Evolutionary conservation across 1,140 invertebrate species (phyloP), one percentile per base, ranked within the genome.

Genomic region (Drosophila virilis): DNA sequence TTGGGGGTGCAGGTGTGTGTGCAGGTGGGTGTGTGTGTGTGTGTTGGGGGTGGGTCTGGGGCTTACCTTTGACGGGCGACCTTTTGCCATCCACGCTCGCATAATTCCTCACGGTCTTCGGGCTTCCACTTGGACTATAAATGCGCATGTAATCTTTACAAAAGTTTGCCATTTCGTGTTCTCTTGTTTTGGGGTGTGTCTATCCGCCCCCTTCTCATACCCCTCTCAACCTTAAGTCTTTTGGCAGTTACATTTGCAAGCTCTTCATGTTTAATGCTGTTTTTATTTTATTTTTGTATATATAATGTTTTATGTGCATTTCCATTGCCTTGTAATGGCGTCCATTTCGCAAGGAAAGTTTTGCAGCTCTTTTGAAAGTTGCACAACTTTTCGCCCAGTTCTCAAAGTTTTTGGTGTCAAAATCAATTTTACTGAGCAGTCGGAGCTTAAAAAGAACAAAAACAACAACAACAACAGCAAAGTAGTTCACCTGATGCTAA

Each of bases 141-240:
- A 85, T 86, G 67, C 74, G 60, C 78, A 55, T 88, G 82, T 82
- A 85, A 85, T 86, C 75, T 86, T 50, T 43, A 66, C 83, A 81
- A 76, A 79, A 80, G 74, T 77, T 82, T 76, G 51, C 54, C 37
- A n/a, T 43, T 61, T 46, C 69, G 40, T 58, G 32, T 62, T 69
- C 62, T 48, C 12, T 71, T 65, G 17, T 46, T 38, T 54, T 54
- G 40, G 50, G 59, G 37, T 52, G 46, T 61, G 38, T 52, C 66
- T 40, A 17, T 15, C 17, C 1, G n/a, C 15, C 12, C 45, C 8
- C 13, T 6, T 8, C 15, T 6, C 33, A 9, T 2, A 8, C 40
- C 1, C 54, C 33, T 15, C 38, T 57, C 32, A 6, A 38, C 57
- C 33, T 8, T 6, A 13, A 8, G 22, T 28, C 33, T 40, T 38